These are phyloP conservation scores for Coelogynopora nodosa DNA, from an alignment of 2,888 invertebrate species.

Conservation along the genomic window DNA sequence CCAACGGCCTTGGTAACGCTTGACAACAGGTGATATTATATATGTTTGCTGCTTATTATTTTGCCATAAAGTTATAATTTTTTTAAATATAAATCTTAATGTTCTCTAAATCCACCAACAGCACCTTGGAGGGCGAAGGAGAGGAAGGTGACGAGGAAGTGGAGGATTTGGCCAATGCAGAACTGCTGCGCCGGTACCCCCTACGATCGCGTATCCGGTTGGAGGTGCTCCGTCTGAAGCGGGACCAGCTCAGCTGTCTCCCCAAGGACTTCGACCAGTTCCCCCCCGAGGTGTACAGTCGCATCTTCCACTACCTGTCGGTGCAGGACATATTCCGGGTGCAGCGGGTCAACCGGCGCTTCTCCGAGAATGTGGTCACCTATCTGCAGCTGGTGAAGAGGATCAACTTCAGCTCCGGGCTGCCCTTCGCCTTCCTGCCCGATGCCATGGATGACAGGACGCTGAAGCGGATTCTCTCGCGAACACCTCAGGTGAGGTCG, in stretches of 20 bases:
- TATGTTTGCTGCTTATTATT: too few species aligned
- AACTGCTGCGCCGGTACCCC: constrained; percentile 39
- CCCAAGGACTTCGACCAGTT: constrained; percentile 46
- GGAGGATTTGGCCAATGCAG: not conserved
- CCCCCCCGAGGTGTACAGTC: constrained; percentile 42
- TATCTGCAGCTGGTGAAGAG: constrained; percentile 41
- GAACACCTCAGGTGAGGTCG: constrained; percentile 55
- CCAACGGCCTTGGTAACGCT: not conserved
- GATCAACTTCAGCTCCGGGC: constrained; percentile 46
- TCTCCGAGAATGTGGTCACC: constrained; percentile 39
- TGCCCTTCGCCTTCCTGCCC: constrained; percentile 49
- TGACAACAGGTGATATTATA: too few species aligned
- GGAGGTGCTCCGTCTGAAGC: constrained; percentile 36
- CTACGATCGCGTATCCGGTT: constrained; percentile 38
- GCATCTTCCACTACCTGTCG: constrained; percentile 45
- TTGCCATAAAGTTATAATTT: too few species aligned
- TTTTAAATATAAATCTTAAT: too few species aligned
- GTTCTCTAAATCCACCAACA: too few species aligned
- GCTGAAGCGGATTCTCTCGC: constrained; percentile 50
- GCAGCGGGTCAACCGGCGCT: constrained; percentile 41
- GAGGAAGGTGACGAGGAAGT: too few species aligned
- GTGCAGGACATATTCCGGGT: constrained; percentile 43
- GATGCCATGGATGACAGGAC: constrained; percentile 51
- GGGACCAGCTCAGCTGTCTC: constrained; percentile 5
- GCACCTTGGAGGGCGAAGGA: too few species aligned